Conservation (phyloP, 2,113 vertebrate species). For the Brachionichthys hirsutus region DNA sequence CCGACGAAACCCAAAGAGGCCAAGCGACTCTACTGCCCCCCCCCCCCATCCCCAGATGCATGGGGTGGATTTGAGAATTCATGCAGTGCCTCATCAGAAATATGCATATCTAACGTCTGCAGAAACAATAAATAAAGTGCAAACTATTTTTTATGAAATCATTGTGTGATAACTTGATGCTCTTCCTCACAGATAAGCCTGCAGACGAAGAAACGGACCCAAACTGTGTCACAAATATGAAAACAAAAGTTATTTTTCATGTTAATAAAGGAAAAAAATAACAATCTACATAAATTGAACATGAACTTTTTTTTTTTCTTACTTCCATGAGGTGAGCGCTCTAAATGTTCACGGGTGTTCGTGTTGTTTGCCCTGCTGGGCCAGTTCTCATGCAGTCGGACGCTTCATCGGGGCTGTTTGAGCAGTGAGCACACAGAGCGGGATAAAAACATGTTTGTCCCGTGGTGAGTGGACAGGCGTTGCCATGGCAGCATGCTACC, state of each 20-base stretch:
- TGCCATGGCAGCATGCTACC: slow-evolving; percentile 87
- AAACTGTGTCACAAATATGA: too few relatives aligned
- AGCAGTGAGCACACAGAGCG: slow-evolving; percentile 79
- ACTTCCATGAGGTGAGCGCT: not conserved
- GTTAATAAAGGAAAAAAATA: too few relatives aligned
- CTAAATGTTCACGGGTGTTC: slow-evolving; percentile 44
- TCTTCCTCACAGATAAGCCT: too few relatives aligned
- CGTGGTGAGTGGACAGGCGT: slow-evolving; percentile 80
- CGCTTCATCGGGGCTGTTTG: slow-evolving; percentile 80
- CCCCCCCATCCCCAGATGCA: not conserved
- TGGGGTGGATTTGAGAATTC: not conserved
- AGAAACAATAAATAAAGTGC: too few relatives aligned
- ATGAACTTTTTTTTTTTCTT: too few relatives aligned
- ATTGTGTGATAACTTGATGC: too few relatives aligned
- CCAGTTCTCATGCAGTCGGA: slow-evolving; percentile 79
- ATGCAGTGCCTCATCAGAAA: not conserved
- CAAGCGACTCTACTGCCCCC: not conserved
- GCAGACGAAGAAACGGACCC: too few relatives aligned
- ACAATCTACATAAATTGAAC: not conserved
- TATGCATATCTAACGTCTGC: too few relatives aligned
- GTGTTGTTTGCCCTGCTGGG: slow-evolving; percentile 32
- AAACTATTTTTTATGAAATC: too few relatives aligned
- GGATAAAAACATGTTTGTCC: slow-evolving; percentile 88
- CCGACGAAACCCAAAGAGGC: not conserved
- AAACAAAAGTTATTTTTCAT: too few relatives aligned